Evolutionary conservation across 2,113 vertebrate genomes (phyloP).

Genomic region (Circaetus gallicus): DNA sequence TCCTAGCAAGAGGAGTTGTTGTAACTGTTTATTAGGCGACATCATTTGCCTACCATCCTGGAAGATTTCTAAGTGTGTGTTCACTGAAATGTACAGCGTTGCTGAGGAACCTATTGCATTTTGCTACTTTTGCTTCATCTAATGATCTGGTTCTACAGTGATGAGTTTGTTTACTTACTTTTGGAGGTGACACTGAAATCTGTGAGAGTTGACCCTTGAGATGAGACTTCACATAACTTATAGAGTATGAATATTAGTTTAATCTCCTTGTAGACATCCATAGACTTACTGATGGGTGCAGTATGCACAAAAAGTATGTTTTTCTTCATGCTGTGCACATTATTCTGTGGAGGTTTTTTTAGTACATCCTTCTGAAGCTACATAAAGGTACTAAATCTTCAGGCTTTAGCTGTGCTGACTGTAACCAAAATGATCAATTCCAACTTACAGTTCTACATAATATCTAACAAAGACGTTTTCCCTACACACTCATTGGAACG

Average conservation of each 20-base stretch:
- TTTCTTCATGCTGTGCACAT: background rate
- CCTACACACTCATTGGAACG: constrained; percentile 43
- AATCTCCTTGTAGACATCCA: fast-evolving
- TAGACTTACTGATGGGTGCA: background rate
- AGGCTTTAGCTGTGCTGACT: background rate
- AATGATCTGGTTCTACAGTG: fast-evolving
- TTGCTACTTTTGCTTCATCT: background rate
- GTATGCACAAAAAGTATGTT: background rate
- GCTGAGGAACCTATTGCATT: background rate
- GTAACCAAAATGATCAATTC: background rate
- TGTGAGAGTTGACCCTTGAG: background rate
- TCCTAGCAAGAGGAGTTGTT: background rate
- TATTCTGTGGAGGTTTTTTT: background rate
- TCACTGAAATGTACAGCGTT: background rate
- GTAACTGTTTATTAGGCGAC: background rate
- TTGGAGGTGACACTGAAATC: background rate
- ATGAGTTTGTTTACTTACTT: background rate
- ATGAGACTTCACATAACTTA: background rate
- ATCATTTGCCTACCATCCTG: background rate
- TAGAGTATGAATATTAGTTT: background rate
- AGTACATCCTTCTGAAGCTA: background rate
- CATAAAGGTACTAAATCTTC: background rate
- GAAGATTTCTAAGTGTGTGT: background rate
- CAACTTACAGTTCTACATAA: background rate
- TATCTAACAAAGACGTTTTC: constrained; percentile 22